Evolutionary conservation across 1,140 invertebrate species (phyloP), one percentile per base, ranked within the genome.

Genomic region (Hyphantria cunea): DNA sequence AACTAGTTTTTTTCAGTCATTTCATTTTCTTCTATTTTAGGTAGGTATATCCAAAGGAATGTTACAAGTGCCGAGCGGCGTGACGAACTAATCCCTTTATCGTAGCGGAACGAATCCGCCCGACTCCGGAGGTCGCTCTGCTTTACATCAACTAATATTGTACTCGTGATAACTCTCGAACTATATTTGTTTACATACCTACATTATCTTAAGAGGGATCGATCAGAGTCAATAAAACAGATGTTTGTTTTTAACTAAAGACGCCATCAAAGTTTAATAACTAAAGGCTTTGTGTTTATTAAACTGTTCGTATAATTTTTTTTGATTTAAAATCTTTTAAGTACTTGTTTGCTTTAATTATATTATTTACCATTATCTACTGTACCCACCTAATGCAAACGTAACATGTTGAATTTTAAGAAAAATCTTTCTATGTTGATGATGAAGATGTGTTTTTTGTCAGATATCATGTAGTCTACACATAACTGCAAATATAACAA

Each of bases 1-100:
- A 31, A 39, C 52, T 50, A 17, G 25, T 15, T 41, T 34, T 34
- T 15, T 41, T 34, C n/a, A 31, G 13, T 32, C 17, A 51, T 47
- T 59, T 62, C 53, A 14, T 32, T 55, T 44, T 45, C 39, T 32
- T 37, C 37, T 39, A 53, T 34, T 37, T 42, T 17, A 67, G 34
- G 47, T 66, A 65, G 34, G 48, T 66, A 66, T 66, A 64, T 58
- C 56, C 66, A 68, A 58, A 66, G 45, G 53, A 70, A 66, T 44
- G 58, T 55, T 33, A 71, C 52, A 69, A 69, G 60, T 70, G 62
- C 34, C 65, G 66, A 42, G 60, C 55, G 44, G 67, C 78, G 69
- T 74, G 74, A 78, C 73, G 74, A 66, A 48, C 67, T 82, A 86
- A 84, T 85, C 78, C 76, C 73, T 80, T 86, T 86, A 89, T 89